phyloP scores from a whole-genome alignment of 2,113 vertebrate species.

The Indicator maculatus region DNA sequence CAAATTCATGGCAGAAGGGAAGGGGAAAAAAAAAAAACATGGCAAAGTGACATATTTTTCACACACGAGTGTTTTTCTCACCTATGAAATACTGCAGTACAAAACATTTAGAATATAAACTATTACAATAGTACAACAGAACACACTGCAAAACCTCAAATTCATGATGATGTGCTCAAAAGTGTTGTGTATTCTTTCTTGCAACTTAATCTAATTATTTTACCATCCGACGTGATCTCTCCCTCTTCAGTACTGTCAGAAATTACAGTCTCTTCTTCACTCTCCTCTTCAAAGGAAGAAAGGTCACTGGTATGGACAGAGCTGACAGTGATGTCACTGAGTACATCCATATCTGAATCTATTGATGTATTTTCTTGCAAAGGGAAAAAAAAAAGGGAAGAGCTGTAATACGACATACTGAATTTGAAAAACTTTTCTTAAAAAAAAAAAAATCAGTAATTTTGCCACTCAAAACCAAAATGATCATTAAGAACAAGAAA shows the following conservation, averaged over 20 bases:
- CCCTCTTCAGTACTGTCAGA: slow-evolving; percentile 95
- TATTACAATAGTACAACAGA: not conserved
- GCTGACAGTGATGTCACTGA: slow-evolving; percentile 97
- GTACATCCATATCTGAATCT: slow-evolving; percentile 92
- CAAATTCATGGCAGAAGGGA: not conserved
- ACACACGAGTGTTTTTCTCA: not conserved
- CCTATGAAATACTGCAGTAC: not conserved
- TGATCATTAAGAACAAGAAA: not conserved
- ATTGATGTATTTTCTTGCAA: slow-evolving; percentile 83
- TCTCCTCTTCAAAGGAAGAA: slow-evolving; percentile 95
- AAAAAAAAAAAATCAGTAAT: not conserved
- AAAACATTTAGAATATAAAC: not conserved
- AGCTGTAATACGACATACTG: not conserved
- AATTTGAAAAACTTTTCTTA: not conserved
- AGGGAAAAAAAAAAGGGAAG: not conserved
- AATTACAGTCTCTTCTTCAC: slow-evolving; percentile 84
- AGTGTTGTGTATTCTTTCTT: not conserved
- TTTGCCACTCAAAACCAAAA: not conserved
- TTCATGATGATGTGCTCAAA: not conserved
- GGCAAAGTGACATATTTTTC: not conserved
- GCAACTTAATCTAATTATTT: not conserved
- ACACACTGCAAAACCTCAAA: not conserved
- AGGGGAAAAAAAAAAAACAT: rapidly evolving
- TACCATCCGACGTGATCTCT: slow-evolving; percentile 89
- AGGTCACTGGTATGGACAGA: slow-evolving; percentile 98